Conservation (phyloP, 2,888 invertebrate genomes). For the Aphodius sticticus region DNA sequence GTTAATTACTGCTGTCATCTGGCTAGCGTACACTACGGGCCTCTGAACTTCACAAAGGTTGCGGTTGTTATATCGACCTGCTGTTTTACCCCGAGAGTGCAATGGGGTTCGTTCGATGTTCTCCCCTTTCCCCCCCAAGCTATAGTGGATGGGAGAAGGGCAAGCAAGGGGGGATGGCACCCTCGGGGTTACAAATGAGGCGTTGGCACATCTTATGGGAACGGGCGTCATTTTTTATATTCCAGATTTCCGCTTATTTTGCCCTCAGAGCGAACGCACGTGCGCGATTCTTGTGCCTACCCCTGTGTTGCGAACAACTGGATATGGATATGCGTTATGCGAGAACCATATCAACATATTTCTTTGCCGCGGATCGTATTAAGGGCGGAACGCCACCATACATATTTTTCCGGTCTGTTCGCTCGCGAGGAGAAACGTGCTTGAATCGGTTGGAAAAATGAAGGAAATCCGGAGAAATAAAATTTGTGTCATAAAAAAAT, state of each 20-base stretch:
- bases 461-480: too few species aligned
- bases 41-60: slow-evolving; percentile 10
- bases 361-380: slow-evolving; percentile 7
- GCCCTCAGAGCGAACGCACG: slow-evolving; percentile 27
- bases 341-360: slow-evolving; percentile 31
- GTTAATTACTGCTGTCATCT: neutral
- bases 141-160: slow-evolving; percentile 13
- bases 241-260: slow-evolving; percentile 33
- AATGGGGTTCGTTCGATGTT: neutral
- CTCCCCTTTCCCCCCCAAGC: neutral
- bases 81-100: neutral
- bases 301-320: slow-evolving; percentile 1
- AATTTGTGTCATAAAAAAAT: too few species aligned
- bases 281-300: slow-evolving; percentile 30
- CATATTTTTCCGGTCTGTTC: neutral
- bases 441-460: neutral
- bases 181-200: slow-evolving; percentile 39
- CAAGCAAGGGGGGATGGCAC: slow-evolving; percentile 34
- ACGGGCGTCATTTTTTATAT: slow-evolving; percentile 38
- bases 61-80: slow-evolving; percentile 30
- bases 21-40: neutral
- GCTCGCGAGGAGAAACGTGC: neutral
- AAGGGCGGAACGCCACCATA: neutral
- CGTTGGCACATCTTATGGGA: slow-evolving; percentile 39
- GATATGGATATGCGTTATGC: slow-evolving; percentile 35